These are phyloP conservation scores for Acromyrmex heyeri DNA, from an alignment of 1,140 invertebrate species.

Conservation along the genomic window DNA sequence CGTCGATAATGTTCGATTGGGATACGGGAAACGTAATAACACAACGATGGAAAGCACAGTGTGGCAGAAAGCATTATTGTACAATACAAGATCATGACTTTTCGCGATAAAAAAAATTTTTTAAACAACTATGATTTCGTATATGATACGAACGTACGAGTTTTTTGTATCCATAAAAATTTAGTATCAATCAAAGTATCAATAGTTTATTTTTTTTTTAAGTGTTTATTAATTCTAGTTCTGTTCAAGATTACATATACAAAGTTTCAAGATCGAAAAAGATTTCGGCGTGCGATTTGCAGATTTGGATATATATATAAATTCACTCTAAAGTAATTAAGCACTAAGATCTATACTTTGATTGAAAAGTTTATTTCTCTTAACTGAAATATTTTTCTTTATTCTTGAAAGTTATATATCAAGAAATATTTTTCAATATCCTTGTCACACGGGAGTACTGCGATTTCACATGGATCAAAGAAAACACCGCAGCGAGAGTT, in stretches of 20 bases:
- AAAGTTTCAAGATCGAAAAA: too few species aligned
- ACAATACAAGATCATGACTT: not conserved
- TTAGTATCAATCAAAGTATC: too few species aligned
- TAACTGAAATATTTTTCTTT: not conserved
- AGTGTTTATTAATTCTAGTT: too few species aligned
- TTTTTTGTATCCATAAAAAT: not conserved
- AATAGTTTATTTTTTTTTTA: not conserved
- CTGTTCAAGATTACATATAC: too few species aligned
- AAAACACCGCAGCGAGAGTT: conserved; percentile 13
- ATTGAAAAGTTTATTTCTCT: too few species aligned
- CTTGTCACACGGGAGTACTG: not conserved
- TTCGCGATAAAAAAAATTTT: not conserved
- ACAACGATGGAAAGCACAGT: not conserved
- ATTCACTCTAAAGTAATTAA: too few species aligned
- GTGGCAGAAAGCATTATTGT: not conserved
- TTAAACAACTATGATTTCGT: not conserved
- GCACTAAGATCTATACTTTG: too few species aligned
- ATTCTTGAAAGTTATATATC: not conserved
- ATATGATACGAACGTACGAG: not conserved
- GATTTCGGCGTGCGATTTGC: too few species aligned
- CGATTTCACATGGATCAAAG: conserved; percentile 26
- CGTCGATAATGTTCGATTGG: conserved; percentile 23
- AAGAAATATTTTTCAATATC: not conserved
- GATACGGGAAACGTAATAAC: conserved; percentile 16
- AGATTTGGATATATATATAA: too few species aligned